A percentile compares a stretch with the other conserved stretches of the same genome.
Evolutionary conservation across 2,888 invertebrate species (phyloP).

Genomic region (Argyresthia albistria): DNA sequence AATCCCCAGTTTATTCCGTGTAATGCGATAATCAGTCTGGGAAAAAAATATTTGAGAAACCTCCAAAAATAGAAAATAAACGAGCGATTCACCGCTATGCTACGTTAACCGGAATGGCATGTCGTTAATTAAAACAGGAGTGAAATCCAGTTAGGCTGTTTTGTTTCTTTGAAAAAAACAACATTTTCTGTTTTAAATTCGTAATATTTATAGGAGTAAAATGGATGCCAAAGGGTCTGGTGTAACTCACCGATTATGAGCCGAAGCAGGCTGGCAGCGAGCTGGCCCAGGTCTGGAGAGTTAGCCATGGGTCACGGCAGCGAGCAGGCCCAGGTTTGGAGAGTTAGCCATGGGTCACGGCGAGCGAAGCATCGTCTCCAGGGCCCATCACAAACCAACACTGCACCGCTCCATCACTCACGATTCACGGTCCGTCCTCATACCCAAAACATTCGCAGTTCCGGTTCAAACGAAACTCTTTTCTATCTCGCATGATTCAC

Average conservation of each 20-base stretch:
- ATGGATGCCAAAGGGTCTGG: background rate
- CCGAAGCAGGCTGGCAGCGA: conserved; percentile 74
- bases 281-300: conserved; percentile 72
- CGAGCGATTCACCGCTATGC: background rate
- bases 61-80: background rate
- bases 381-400: conserved; percentile 45
- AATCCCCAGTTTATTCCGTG: conserved; percentile 1
- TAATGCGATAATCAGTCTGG: background rate
- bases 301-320: conserved; percentile 75
- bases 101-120: background rate
- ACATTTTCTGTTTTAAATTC: too few relatives aligned
- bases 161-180: background rate
- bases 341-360: conserved; percentile 70
- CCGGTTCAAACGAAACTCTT: background rate
- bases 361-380: conserved; percentile 37
- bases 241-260: conserved; percentile 77
- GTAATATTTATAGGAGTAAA: background rate
- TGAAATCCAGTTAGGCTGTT: background rate
- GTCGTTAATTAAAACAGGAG: background rate
- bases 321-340: conserved; percentile 69
- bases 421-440: conserved; percentile 15
- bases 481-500: background rate
- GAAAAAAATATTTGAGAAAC: background rate
- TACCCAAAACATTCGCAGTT: conserved; percentile 9
- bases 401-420: conserved; percentile 13